Percentiles rank a stretch among this genome's conserved stretches.
Evolutionary conservation across 2,888 invertebrate genomes (phyloP).

Genomic region (Prosapia bicincta): DNA sequence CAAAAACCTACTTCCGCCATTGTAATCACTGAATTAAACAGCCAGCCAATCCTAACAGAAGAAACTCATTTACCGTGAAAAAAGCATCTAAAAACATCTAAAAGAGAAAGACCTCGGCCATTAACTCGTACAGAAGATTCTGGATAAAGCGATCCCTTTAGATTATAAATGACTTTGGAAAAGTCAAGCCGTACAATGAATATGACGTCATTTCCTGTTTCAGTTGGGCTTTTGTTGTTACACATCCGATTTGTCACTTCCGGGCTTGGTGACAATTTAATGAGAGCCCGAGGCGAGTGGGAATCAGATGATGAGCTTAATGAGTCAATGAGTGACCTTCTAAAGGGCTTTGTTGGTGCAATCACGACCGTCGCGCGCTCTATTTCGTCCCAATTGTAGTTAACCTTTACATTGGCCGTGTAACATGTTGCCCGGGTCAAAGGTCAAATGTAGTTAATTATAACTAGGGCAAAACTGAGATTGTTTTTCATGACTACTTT

Average conservation of each 20-base stretch:
- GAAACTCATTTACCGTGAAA: background rate
- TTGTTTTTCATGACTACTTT: too few relatives aligned
- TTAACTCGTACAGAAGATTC: background rate
- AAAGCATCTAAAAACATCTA: background rate
- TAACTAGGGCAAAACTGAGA: too few relatives aligned
- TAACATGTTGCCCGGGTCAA: background rate
- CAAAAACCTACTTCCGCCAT: background rate
- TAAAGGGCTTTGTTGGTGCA: background rate
- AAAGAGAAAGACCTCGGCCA: background rate
- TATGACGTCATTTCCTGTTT: slow-evolving; percentile 29
- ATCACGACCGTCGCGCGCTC: background rate
- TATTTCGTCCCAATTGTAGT: background rate
- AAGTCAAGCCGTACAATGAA: background rate
- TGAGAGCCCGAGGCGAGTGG: slow-evolving; percentile 19
- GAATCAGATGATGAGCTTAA: slow-evolving; percentile 20
- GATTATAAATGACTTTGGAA: background rate
- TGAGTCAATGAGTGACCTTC: slow-evolving; percentile 4
- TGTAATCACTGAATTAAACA: background rate
- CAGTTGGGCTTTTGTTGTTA: slow-evolving; percentile 27
- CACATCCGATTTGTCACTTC: slow-evolving; percentile 30
- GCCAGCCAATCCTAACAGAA: background rate
- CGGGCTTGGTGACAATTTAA: slow-evolving; percentile 33
- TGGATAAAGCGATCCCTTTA: background rate
- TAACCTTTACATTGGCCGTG: background rate
- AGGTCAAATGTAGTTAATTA: background rate